Base-by-base conservation (phyloP, 2,888 invertebrate species). In the Cerceris rybyensis region DNA sequence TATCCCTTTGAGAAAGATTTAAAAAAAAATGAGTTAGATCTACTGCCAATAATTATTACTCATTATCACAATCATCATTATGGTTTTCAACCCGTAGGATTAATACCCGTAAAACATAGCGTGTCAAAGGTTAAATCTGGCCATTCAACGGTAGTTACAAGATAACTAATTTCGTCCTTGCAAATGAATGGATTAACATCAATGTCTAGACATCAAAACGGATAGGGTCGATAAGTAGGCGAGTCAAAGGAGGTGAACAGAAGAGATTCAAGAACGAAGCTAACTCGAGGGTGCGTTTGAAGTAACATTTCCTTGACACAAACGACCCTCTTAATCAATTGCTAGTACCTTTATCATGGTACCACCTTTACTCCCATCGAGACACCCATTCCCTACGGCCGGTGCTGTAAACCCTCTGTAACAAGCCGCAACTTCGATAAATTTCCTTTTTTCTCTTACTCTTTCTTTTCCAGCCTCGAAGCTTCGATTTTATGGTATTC, bases 261-360 rank as follows among this genome's bases (percentile, higher is more conserved):
- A 75, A 54, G 80, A 78, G 77, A 78, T 70, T 73, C 73, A 81
- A 74, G 83, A 83, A 83, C 79, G 79, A 52, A 76, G 67, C 70
- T 60, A 75, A 79, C 72, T 78, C 81, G 79, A 72, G 75, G 70
- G 64, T 80, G 75, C 86, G 85, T 88, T 88, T 88, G 88, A 88
- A 88, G 88, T 87, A 87, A 83, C 86, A 83, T 90, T 90, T 88
- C 86, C 86, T 85, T 81, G 87, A 83, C 88, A 88, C 89, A 89
- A 90, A 90, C 89, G 90, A 90, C 89, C 90, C 90, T 88, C 88
- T 90, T 90, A 90, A 90, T 90, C 90, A 90, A 90, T 90, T 88
- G 89, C 88, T 86, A 83, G 87, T 85, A 86, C 88, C 88, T 88
- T 86, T 88, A 87, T 88, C 88, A 85, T 68, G 80, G 73, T 67